These are phyloP conservation scores for Aleadryas rufinucha DNA, from an alignment of 2,113 vertebrate species.

Conservation along the genomic window DNA sequence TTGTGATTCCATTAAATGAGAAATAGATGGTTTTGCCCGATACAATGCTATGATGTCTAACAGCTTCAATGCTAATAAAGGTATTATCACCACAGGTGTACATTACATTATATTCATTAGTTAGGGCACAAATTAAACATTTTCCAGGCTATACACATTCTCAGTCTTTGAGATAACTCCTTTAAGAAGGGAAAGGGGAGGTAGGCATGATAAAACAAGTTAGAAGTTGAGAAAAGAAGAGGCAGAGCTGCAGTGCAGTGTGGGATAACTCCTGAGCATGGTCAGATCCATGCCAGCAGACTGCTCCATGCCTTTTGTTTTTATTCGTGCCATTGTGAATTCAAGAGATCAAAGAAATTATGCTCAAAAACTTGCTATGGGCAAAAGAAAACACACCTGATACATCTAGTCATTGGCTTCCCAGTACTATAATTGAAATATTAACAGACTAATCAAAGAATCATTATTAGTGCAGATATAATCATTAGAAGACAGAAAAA, in stretches of 20 bases:
- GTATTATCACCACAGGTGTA: slow-evolving; percentile 69
- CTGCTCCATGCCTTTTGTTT: not conserved
- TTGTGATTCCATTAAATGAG: slow-evolving; percentile 69
- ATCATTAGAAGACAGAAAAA: not conserved
- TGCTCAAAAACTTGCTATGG: not conserved
- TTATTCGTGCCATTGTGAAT: not conserved
- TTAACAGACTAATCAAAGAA: not conserved
- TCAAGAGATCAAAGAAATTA: not conserved
- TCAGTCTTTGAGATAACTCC: slow-evolving; percentile 38
- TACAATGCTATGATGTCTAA: slow-evolving; percentile 65
- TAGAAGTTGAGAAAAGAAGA: not conserved
- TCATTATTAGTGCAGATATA: not conserved
- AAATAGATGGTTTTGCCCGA: slow-evolving; percentile 60
- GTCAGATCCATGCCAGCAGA: not conserved
- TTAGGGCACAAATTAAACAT: slow-evolving; percentile 64
- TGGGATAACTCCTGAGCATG: not conserved
- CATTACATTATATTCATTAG: slow-evolving; percentile 59
- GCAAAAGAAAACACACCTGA: not conserved
- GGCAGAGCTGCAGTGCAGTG: not conserved
- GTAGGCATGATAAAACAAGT: not conserved
- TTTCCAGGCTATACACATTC: slow-evolving; percentile 43
- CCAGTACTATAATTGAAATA: not conserved
- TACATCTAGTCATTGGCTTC: not conserved
- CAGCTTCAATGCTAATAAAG: slow-evolving; percentile 65
- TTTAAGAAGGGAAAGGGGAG: not conserved